These are phyloP conservation scores for Sylvia atricapilla DNA, from an alignment of 2,113 vertebrate species.

Conservation along the genomic window DNA sequence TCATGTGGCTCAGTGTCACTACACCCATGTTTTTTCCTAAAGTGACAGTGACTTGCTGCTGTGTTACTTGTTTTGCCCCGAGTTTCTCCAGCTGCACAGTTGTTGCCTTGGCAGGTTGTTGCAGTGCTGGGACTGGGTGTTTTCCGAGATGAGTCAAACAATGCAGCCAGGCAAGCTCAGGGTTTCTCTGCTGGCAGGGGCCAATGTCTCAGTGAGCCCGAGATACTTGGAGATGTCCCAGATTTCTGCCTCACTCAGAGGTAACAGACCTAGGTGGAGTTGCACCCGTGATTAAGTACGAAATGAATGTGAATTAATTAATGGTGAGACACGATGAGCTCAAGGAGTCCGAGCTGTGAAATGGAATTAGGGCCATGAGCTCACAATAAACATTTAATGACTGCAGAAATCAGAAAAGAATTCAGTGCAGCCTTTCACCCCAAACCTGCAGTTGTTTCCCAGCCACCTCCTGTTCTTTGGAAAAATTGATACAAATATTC, in stretches of 20 bases:
- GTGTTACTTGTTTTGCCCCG: not conserved
- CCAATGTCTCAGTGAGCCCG: not conserved
- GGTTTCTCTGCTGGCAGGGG: not conserved
- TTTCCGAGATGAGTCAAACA: constrained; percentile 13
- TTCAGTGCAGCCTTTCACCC: not conserved
- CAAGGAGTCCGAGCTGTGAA: not conserved
- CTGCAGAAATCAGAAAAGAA: not conserved
- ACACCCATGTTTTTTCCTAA: not conserved
- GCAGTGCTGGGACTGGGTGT: not conserved
- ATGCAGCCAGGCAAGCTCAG: not conserved
- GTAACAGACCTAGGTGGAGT: constrained; percentile 12
- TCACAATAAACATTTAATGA: not conserved
- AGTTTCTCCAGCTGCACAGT: not conserved
- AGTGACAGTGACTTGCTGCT: not conserved
- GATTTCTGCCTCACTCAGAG: not conserved
- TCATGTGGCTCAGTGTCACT: not conserved
- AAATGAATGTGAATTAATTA: not conserved
- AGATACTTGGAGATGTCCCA: not conserved
- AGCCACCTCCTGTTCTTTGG: not conserved
- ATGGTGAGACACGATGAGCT: not conserved
- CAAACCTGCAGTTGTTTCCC: not conserved
- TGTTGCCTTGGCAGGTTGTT: not conserved
- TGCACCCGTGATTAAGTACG: not conserved
- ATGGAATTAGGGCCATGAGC: not conserved
- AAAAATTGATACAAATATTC: not conserved